These are phyloP conservation scores for Chironomus striatipennis DNA, from an alignment of 1,140 invertebrate genomes.

Conservation along the genomic window DNA sequence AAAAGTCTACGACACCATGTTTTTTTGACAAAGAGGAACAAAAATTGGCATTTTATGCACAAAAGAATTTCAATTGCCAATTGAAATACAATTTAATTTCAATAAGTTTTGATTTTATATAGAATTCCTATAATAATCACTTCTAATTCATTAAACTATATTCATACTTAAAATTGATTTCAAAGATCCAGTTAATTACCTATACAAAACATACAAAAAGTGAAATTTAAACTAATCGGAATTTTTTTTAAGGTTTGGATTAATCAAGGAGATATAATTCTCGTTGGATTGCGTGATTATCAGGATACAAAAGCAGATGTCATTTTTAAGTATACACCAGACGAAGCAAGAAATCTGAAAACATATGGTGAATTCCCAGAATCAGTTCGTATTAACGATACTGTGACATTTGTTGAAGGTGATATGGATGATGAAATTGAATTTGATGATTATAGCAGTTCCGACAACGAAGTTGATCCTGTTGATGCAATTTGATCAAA, in stretches of 20 bases:
- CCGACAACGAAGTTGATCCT: slow-evolving; percentile 74
- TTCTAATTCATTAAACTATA: too few species aligned
- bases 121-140: too few species aligned
- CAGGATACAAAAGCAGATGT: slow-evolving; percentile 99
- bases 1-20: not conserved
- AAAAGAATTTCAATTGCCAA: too few species aligned
- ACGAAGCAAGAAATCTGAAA: slow-evolving; percentile 98
- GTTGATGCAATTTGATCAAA: slow-evolving; percentile 53
- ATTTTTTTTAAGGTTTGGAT: slow-evolving; percentile 76
- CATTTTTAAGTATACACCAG: slow-evolving; percentile 97
- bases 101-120: too few species aligned
- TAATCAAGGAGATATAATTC: slow-evolving; percentile 96
- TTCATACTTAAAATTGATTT: too few species aligned
- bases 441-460: slow-evolving; percentile 85
- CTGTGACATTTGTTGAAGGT: slow-evolving; percentile 87
- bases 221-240: too few species aligned
- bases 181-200: too few species aligned
- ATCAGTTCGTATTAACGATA: slow-evolving; percentile 91
- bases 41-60: not conserved
- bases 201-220: too few species aligned
- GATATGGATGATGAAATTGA: slow-evolving; percentile 91
- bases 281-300: slow-evolving; percentile 94
- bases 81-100: too few species aligned
- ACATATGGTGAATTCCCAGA: slow-evolving; percentile 98
- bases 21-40: not conserved